A percentile compares a stretch with the other conserved stretches of the same genome.
Conservation (phyloP, 1,140 invertebrate genomes). For the Meloidogyne exigua region DNA sequence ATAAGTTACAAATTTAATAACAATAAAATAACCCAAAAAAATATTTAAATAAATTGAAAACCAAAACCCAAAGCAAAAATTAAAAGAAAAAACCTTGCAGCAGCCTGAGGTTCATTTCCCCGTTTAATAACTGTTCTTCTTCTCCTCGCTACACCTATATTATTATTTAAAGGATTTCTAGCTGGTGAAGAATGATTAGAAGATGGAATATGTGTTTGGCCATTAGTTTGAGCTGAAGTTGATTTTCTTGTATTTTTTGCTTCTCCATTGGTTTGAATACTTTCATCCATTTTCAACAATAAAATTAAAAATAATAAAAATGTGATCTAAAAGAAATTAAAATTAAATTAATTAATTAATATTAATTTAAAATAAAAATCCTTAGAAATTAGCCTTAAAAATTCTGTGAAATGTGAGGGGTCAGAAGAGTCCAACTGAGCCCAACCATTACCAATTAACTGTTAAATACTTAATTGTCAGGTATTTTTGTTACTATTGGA, state of each 20-base stretch:
- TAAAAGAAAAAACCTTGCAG: not conserved
- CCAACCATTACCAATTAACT: too few relatives aligned
- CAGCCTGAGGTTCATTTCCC: not conserved
- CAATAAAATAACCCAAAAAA: too few relatives aligned
- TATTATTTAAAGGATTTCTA: not conserved
- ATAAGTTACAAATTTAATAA: too few relatives aligned
- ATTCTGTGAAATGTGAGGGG: too few relatives aligned
- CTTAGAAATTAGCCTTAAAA: too few relatives aligned
- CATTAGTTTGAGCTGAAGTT: not conserved
- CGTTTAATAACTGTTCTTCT: not conserved
- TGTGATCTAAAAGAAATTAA: too few relatives aligned
- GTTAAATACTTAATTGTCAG: too few relatives aligned
- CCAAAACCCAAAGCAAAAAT: not conserved
- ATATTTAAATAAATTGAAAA: too few relatives aligned
- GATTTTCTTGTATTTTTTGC: not conserved
- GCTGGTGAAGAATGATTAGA: not conserved
- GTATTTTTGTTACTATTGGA: too few relatives aligned
- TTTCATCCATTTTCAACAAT: not conserved
- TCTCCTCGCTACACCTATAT: not conserved
- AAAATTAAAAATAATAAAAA: not conserved
- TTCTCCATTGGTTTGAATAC: not conserved
- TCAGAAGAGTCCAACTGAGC: too few relatives aligned
- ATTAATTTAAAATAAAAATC: too few relatives aligned
- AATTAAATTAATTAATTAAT: too few relatives aligned
- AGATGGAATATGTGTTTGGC: not conserved